Evolutionary conservation across 2,888 invertebrate species (phyloP).

Genomic region (Drosophila diplacantha): DNA sequence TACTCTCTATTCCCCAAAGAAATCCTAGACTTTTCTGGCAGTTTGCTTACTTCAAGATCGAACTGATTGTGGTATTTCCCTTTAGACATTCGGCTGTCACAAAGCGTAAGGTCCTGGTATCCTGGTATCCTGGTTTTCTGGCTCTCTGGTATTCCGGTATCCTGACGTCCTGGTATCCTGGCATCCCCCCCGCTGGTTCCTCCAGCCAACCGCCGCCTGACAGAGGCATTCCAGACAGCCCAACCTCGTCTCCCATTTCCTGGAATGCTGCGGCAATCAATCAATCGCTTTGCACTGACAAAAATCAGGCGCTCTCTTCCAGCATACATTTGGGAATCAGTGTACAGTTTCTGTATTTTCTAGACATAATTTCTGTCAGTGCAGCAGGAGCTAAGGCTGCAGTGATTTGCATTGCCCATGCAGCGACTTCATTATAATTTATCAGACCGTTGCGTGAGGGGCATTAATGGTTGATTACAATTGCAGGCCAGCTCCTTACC

Average conservation of each 20-base stretch:
- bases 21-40: background rate
- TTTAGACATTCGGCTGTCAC: background rate
- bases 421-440: constrained; percentile 26
- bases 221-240: constrained; percentile 1
- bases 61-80: background rate
- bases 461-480: constrained; percentile 22
- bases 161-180: too few species aligned
- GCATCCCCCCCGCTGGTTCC: background rate
- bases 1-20: too few species aligned
- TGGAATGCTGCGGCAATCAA: constrained; percentile 1
- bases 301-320: background rate
- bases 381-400: background rate
- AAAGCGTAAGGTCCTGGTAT: too few species aligned
- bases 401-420: constrained; percentile 23
- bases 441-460: constrained; percentile 19
- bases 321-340: too few species aligned
- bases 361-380: background rate
- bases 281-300: background rate
- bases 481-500: background rate
- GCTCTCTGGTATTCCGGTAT: too few species aligned
- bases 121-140: background rate
- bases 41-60: background rate
- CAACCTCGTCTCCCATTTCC: background rate
- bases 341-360: too few species aligned
- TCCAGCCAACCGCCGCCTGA: background rate